Percentiles rank a stretch among this genome's conserved stretches.
Evolutionary conservation across 2,797 vertebrate genomes (phyloP).

Genomic region (Sebastes cheni): DNA sequence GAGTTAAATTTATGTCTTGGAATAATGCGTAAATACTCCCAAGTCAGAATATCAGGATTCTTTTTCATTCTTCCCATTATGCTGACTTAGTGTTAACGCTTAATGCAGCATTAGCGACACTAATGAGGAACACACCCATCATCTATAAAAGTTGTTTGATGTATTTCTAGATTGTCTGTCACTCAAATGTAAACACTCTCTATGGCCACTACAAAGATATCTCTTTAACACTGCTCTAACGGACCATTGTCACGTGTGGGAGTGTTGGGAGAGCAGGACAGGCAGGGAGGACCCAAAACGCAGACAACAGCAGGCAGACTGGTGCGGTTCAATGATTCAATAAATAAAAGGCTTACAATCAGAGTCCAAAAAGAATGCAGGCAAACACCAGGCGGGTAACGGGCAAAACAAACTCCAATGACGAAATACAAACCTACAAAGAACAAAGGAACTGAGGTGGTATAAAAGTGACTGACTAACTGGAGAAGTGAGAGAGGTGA

Average conservation of each 20-base stretch:
- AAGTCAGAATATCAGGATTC: neutral
- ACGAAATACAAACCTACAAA: rapidly evolving
- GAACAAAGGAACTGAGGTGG: neutral
- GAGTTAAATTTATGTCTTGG: neutral
- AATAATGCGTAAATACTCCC: neutral
- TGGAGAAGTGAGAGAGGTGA: neutral
- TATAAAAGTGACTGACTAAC: neutral
- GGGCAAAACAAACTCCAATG: neutral
- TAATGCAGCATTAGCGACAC: neutral
- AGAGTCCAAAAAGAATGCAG: no score
- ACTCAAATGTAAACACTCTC: neutral
- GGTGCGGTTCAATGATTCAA: no score
- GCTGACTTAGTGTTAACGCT: neutral
- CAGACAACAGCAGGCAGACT: no score
- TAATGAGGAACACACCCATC: neutral
- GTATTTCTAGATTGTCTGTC: neutral
- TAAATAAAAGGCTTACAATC: no score
- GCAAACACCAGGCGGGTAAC: no score
- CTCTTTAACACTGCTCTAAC: neutral
- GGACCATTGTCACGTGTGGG: neutral
- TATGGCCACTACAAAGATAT: neutral
- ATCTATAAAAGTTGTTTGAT: neutral
- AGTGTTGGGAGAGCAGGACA: no score
- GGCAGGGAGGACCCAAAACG: no score
- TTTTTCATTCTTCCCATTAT: neutral